phyloP scores from a whole-genome alignment of 2,888 invertebrate genomes.

The Leptinotarsa tumamoca region DNA sequence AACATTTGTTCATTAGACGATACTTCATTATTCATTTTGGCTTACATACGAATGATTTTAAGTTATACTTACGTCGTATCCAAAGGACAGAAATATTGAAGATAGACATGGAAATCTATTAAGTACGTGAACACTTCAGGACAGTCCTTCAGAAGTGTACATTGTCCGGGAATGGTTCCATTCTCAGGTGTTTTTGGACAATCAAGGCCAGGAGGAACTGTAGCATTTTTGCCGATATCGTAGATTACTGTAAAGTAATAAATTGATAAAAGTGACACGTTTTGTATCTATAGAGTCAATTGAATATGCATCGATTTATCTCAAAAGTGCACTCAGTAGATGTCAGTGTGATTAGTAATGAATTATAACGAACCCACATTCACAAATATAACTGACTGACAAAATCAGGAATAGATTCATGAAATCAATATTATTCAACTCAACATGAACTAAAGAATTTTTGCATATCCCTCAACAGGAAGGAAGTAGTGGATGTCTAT shows the following conservation, averaged over 20 bases:
- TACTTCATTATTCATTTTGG: background rate
- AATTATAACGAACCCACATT: too few relatives aligned
- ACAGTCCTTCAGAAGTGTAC: background rate
- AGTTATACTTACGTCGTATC: background rate
- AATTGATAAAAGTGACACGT: background rate
- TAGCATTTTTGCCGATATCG: background rate
- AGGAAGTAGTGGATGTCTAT: too few relatives aligned
- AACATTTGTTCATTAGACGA: background rate
- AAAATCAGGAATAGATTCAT: too few relatives aligned
- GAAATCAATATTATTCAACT: too few relatives aligned
- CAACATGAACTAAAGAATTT: too few relatives aligned
- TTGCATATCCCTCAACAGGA: too few relatives aligned
- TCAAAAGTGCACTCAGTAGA: too few relatives aligned
- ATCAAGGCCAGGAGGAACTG: background rate
- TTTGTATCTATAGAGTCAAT: too few relatives aligned
- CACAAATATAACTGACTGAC: too few relatives aligned
- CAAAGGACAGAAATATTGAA: background rate
- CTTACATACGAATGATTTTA: background rate
- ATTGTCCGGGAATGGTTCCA: background rate
- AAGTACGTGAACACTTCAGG: background rate
- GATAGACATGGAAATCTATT: background rate
- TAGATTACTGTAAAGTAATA: background rate
- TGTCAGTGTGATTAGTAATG: too few relatives aligned
- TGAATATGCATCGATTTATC: too few relatives aligned
- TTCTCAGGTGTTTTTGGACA: background rate